These are phyloP conservation scores for Helogale parvula DNA, from an alignment of 2,113 vertebrate genomes.

Conservation along the genomic window DNA sequence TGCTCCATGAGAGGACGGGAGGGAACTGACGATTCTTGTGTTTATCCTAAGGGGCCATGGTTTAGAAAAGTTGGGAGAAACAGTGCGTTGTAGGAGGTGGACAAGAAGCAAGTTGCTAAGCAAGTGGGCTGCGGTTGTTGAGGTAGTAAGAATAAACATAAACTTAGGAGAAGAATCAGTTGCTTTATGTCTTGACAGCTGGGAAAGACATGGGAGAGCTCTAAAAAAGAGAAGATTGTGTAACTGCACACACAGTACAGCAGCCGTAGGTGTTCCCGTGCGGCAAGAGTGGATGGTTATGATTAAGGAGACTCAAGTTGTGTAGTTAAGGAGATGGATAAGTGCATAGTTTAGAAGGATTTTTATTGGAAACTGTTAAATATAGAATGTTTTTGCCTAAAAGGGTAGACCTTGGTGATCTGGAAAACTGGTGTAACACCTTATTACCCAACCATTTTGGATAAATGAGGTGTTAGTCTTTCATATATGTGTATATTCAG, in stretches of 20 bases:
- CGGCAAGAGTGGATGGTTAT: background rate
- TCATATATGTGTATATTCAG: background rate
- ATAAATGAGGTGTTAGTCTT: constrained; percentile 35
- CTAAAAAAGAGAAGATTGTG: background rate
- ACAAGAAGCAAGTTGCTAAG: background rate
- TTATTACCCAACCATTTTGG: background rate
- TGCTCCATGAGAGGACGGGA: background rate
- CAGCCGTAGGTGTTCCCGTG: background rate
- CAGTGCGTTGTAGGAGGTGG: background rate
- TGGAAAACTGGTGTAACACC: background rate
- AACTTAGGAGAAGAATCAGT: constrained; percentile 35
- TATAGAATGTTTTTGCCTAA: constrained; percentile 19
- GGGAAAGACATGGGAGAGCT: background rate
- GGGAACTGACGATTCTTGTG: background rate
- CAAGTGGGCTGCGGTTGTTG: background rate
- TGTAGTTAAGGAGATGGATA: background rate
- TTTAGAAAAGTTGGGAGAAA: background rate
- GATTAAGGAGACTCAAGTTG: constrained; percentile 27
- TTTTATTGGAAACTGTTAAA: background rate
- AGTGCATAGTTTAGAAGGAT: background rate
- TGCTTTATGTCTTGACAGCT: constrained; percentile 41
- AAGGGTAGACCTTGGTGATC: background rate
- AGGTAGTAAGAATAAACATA: background rate
- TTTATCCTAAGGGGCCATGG: background rate
- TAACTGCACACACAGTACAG: background rate